Evolutionary conservation across 2,113 vertebrate genomes (phyloP).

Genomic region (Perca schrenkii): DNA sequence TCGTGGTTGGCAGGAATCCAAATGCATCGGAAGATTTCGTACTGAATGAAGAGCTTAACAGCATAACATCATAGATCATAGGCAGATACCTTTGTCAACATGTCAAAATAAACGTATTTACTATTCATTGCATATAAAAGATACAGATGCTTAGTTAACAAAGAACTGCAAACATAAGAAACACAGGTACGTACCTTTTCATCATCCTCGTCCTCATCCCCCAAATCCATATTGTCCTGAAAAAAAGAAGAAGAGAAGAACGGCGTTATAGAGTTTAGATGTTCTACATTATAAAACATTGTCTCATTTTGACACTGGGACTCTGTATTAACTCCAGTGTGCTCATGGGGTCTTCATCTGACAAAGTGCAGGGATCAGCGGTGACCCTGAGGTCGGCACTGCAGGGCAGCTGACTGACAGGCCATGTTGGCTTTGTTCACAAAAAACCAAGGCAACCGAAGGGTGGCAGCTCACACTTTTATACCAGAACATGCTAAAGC

Average conservation of each 20-base stretch:
- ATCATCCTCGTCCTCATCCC: conserved; percentile 94
- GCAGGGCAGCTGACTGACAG: conserved; percentile 22
- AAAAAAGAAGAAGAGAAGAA: conserved; percentile 31
- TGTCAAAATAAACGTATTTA: conserved; percentile 21
- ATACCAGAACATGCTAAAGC: not conserved
- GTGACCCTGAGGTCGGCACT: conserved; percentile 38
- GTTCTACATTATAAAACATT: not conserved
- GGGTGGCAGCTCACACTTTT: not conserved
- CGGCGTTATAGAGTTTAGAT: not conserved
- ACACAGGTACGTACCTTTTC: conserved; percentile 86
- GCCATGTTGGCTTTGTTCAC: not conserved
- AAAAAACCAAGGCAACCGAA: not conserved
- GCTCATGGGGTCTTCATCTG: not conserved
- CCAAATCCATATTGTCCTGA: conserved; percentile 89
- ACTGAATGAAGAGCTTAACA: conserved; percentile 57
- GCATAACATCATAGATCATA: conserved; percentile 50
- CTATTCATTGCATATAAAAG: conserved; percentile 22
- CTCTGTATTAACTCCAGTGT: not conserved
- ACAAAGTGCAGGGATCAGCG: conserved; percentile 32
- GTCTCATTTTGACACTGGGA: conserved; percentile 2
- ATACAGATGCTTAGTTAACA: conserved; percentile 19
- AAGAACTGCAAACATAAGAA: conserved; percentile 10
- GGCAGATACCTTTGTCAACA: conserved; percentile 60
- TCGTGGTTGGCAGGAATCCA: conserved; percentile 57
- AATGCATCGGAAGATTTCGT: conserved; percentile 56